Base-by-base conservation (phyloP, 2,888 invertebrate genomes). In the Anoplius nigerrimus region DNA sequence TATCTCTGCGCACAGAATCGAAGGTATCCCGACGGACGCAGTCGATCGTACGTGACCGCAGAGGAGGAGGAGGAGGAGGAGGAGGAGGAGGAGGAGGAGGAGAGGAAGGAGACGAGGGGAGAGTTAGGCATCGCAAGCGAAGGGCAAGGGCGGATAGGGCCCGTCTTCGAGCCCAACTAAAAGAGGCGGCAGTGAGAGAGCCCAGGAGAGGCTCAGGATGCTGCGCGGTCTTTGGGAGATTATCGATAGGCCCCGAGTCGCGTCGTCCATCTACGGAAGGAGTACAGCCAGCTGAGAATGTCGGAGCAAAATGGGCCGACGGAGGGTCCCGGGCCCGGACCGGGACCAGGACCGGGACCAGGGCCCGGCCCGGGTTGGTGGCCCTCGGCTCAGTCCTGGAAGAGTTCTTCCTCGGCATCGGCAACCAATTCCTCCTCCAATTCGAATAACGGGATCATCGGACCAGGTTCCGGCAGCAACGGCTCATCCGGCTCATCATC, bases 241-340 rank as follows among this genome's bases (percentile, higher is more conserved):
- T 13, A 4, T 24, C 63, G 71, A 73, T 62, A 74, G 79, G 75
- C 69, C 66, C 52, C 68, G 71, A 63, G 74, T 78, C 77, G 66
- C 75, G 74, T 75, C 76, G 79, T 69, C 77, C 78, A 60, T 61
- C 61, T 70, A 59, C 58, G 53, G 67, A 53, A 55, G 70, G 60
- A 51, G 71, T 54, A 71, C 70, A 54, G 71, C 78, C 79, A 86
- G 88, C 87, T 87, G 87, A 87, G 86, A 81, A 89, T 87, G 86
- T 87, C 88, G 73, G 87, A 88, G 74, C 87, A 88, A 84, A 88
- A 86, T 83, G 88, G 87, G 84, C 85, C 87, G 81, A 78, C 85
- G 71, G 88, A 87, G 81, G 86, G 83, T 76, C 81, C 85, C 74
- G 85, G 83, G 20, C 74, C 77, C 43, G 80, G 80, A 6, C 76